A percentile compares a stretch with the other conserved stretches of the same genome.
These are phyloP conservation scores for Hipparchia sbordonii DNA, from an alignment of 2,888 invertebrate genomes.

Conservation along the genomic window DNA sequence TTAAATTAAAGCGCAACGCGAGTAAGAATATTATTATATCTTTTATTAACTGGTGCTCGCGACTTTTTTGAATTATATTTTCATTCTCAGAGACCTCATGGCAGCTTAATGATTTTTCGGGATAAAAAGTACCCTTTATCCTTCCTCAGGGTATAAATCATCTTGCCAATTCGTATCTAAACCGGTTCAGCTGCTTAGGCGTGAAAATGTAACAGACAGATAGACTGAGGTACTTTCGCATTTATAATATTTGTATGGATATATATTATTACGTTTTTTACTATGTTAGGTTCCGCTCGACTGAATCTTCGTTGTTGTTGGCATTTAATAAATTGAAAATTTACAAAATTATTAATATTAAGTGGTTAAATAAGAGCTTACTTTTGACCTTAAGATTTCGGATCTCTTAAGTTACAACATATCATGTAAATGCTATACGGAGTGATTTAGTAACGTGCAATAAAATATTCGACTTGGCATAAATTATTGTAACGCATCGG, in stretches of 20 bases:
- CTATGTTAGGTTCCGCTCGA: not conserved
- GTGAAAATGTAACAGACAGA: too few species aligned
- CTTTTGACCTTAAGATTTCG: constrained; percentile 34
- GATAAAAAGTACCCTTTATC: too few species aligned
- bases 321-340: constrained; percentile 16
- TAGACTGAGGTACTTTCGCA: too few species aligned
- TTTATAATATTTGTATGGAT: too few species aligned
- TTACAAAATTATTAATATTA: constrained; percentile 21
- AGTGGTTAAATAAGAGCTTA: constrained; percentile 34
- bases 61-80: too few species aligned
- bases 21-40: constrained; percentile 1
- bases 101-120: too few species aligned
- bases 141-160: too few species aligned
- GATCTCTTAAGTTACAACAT: constrained; percentile 40
- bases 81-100: too few species aligned
- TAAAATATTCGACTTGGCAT: constrained; percentile 11
- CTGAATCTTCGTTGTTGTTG: constrained; percentile 24
- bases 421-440: constrained; percentile 33
- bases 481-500: not conserved
- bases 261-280: too few species aligned
- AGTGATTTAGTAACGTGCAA: constrained; percentile 25
- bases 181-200: too few species aligned
- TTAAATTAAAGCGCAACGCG: not conserved
- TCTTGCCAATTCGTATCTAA: too few species aligned
- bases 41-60: not conserved